phyloP scores from a whole-genome alignment of 2,113 vertebrate species.

The Cephalophus harveyi region DNA sequence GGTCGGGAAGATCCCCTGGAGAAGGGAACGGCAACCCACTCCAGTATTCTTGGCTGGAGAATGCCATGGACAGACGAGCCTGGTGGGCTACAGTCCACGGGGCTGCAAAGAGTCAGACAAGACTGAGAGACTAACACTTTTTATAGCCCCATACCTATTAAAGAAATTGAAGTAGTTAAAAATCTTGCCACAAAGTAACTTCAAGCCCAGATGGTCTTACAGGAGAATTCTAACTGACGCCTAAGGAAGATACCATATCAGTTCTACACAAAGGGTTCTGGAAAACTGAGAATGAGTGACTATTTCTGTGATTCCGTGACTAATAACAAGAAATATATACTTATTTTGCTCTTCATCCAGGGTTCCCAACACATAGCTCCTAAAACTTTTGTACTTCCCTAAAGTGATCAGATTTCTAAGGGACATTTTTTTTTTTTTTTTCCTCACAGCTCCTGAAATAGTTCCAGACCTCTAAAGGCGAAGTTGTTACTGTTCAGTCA shows the following conservation, averaged over 20 bases:
- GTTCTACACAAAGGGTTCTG: not conserved
- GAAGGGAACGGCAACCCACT: not conserved
- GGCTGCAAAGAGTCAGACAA: not conserved
- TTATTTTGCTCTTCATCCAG: fast-evolving
- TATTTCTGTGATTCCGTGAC: fast-evolving
- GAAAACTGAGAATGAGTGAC: not conserved
- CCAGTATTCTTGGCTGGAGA: not conserved
- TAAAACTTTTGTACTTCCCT: not conserved
- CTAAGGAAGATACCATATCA: not conserved
- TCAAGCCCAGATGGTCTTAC: not conserved
- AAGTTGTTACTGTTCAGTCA: not conserved
- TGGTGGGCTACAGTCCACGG: not conserved
- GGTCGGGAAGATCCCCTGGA: not conserved
- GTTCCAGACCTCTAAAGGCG: not conserved
- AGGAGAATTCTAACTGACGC: not conserved
- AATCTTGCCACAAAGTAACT: not conserved
- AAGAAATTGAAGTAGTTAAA: not conserved
- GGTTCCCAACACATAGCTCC: not conserved
- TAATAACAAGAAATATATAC: not conserved
- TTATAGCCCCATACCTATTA: not conserved
- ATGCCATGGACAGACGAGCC: not conserved
- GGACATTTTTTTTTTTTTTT: not conserved
- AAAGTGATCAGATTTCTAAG: not conserved
- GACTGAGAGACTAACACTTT: not conserved
- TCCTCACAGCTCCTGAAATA: not conserved